Base-by-base conservation (phyloP, 35 echinoderm and acorn worm genomes). In the Apostichopus japonicus region DNA sequence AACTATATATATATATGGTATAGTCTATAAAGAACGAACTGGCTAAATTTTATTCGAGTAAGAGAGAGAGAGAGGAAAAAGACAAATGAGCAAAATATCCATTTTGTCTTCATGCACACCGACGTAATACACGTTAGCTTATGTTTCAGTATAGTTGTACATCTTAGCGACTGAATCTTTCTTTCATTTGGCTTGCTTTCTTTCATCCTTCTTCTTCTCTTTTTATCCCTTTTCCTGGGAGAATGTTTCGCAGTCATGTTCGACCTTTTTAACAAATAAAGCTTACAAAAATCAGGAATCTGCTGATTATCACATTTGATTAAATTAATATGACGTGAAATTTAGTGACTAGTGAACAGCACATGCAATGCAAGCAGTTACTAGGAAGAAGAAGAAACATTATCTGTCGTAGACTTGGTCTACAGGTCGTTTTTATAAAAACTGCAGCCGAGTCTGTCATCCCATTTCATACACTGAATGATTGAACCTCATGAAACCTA, bases 281-380 rank as follows among this genome's bases (percentile, higher is more conserved):
- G 19, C 63, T 17, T 44, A 44, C 33, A 67, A 67, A 67, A 67
- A 67, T 67, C 11, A 15, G 11, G 71, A 75, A 75, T 75, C 14
- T 75, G 71, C 71, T 75, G 17, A 23, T 75, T 75, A 75, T 75
- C 17, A 75, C 71, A 24, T 75, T 75, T 75, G 22, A 75, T 75
- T 75, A 19, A 75, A 75, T 75, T 75, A 75, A 75, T 21, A 7
- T 19, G n/a, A 75, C n/a, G 71, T 75, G 71, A 75, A 19, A 75
- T 75, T 75, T 15, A 75, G 71, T 15, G 71, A 24, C 71, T 14
- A 75, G 17, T 44, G 33, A 44, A 44, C 33, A 44, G 33, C 33
- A 75, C 13, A 75, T 24, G 13, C 57, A 61, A 61, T 10, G 57
- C 57, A 61, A 61, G 8, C 57, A 61, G 13, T 8, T 61, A 44